phyloP scores from a whole-genome alignment of 92 coral and sea anemone genomes.

The Diadumene lineata region DNA sequence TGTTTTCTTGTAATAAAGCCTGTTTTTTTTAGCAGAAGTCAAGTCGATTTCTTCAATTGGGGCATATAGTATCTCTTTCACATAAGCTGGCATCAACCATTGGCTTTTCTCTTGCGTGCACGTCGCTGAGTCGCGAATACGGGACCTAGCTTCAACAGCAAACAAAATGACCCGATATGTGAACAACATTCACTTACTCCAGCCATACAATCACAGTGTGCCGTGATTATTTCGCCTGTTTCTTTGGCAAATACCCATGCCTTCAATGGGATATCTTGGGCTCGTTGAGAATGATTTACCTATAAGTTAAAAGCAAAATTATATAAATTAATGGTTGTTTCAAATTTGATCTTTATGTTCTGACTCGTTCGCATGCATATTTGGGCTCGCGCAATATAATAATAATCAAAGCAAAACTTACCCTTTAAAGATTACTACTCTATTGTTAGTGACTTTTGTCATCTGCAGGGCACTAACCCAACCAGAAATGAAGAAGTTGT shows the following conservation, averaged over 20 bases:
- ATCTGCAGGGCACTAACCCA: constrained; percentile 54
- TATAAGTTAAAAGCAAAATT: background rate
- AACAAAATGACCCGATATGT: constrained; percentile 56
- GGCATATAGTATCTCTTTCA: constrained; percentile 48
- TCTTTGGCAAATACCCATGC: constrained; percentile 45
- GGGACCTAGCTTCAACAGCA: constrained; percentile 56
- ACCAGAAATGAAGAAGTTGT: constrained; percentile 56
- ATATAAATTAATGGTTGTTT: too few relatives aligned
- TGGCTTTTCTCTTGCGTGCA: constrained; percentile 47
- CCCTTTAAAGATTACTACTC: background rate
- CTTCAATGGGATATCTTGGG: constrained; percentile 50
- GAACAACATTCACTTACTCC: constrained; percentile 63
- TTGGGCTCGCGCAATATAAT: background rate
- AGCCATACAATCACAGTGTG: constrained; percentile 64
- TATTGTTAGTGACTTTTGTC: constrained; percentile 16
- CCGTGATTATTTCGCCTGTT: constrained; percentile 41
- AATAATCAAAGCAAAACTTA: background rate
- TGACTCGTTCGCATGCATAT: background rate
- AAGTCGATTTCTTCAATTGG: constrained; percentile 57
- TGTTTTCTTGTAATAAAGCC: background rate
- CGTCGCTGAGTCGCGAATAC: constrained; percentile 44
- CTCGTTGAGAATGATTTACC: constrained; percentile 56
- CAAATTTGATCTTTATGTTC: background rate
- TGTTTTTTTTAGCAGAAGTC: constrained; percentile 49
- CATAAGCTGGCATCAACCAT: constrained; percentile 50